Conservation (phyloP, 2,888 invertebrate genomes). For the Phymatocera aterrima region DNA sequence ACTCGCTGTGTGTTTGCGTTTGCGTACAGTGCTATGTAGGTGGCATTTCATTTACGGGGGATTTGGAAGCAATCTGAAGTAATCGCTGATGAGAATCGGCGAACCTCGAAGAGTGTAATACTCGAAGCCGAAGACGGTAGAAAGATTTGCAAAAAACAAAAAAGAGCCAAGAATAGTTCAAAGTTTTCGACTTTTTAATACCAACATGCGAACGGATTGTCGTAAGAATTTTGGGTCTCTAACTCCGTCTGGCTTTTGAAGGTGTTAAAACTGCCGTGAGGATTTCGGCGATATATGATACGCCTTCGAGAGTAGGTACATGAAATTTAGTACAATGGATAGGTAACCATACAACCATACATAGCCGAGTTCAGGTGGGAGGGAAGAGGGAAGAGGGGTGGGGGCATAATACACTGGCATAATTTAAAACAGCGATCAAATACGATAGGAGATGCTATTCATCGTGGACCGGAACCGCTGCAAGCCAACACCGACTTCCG, state of each 20-base stretch:
- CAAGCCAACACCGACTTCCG: slow-evolving; percentile 68
- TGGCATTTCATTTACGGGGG: not conserved
- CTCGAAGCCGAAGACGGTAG: no score
- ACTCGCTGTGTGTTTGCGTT: no score
- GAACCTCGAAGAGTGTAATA: no score
- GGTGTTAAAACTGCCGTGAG: slow-evolving; percentile 13
- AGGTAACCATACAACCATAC: not conserved
- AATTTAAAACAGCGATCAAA: slow-evolving; percentile 41
- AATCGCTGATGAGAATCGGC: not conserved
- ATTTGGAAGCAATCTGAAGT: not conserved
- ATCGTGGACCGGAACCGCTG: slow-evolving; percentile 50
- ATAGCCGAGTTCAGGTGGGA: no score
- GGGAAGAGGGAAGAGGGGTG: no score
- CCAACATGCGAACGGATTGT: not conserved
- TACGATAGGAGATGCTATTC: slow-evolving; percentile 32
- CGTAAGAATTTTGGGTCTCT: not conserved
- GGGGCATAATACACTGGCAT: slow-evolving; percentile 1
- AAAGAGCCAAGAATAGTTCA: not conserved
- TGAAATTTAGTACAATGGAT: slow-evolving; percentile 18
- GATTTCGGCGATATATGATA: slow-evolving; percentile 6
- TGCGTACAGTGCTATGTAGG: not conserved
- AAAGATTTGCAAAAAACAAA: no score
- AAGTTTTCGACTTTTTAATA: not conserved
- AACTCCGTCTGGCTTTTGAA: slow-evolving; percentile 22
- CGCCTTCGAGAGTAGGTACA: slow-evolving; percentile 8